Base-by-base conservation (phyloP, 2,113 vertebrate species). In the Scomber scombrus region DNA sequence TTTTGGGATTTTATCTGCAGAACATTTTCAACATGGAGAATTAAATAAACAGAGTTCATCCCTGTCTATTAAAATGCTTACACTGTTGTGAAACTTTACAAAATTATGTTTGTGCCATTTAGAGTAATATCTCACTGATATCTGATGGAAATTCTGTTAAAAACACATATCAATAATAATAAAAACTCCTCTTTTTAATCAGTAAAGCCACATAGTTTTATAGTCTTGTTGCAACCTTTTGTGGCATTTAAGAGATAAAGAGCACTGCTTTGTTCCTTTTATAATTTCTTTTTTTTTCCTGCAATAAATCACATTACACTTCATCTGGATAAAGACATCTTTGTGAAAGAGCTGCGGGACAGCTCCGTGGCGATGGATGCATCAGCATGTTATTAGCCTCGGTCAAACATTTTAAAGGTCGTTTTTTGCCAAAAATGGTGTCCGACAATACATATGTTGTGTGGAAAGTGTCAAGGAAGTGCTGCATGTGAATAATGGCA, bases 331-430 rank as follows among this genome's bases (percentile, higher is more conserved):
- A 71, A 93, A 84, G 89, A 67, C 21, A 6, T 85, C 65, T 86
- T 93, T 93, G 91, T 94, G 66, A n/a, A 55, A 84, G 49, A 46
- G 57, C 34, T 61, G n/a, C 11, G 11, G 0, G 11, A 46, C 5
- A 21, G 31, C 46, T 80, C 52, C 49, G 3, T 62, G 72, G 40
- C 4, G 40, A 71, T 75, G 61, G 58, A 67, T 40, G 19, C 73
- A 68, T 61, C 77, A 13, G 73, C 82, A 80, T 91, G 82, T n/a
- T 82, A 75, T 83, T 84, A 49, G 21, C 61, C 54, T n/a, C 11
- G 49, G 57, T 31, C 67, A 49, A 40, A 60, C 34, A 79, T 66
- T 83, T 60, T n/a, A 88, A 92, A 89, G 89, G 83, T 89, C 85
- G 14, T 34, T 80, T 79, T 64, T 52, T n/a, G 3, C 14, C 13